Percentiles rank a stretch among this genome's conserved stretches.
Conservation (phyloP, 2,113 vertebrate genomes). For the Coptodon rendalli region DNA sequence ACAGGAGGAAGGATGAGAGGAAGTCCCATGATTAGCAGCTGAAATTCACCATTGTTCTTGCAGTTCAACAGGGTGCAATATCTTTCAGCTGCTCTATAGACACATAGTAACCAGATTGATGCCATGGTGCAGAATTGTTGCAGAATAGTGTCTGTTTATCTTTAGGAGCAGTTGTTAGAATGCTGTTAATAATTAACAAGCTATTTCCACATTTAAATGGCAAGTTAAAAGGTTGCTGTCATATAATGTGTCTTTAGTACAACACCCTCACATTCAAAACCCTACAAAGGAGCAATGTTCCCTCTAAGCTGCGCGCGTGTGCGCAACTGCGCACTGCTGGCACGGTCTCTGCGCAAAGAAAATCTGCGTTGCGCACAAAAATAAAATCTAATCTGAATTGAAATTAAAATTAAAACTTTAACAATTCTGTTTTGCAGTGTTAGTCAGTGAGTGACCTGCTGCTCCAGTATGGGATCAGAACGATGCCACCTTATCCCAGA, state of each 20-base stretch:
- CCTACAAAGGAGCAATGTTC: too few relatives aligned
- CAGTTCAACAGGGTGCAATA: not conserved
- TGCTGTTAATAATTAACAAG: not conserved
- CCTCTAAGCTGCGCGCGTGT: too few relatives aligned
- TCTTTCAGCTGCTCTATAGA: slow-evolving; percentile 1
- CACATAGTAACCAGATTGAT: slow-evolving; percentile 1
- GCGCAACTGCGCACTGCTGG: too few relatives aligned
- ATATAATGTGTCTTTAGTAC: not conserved
- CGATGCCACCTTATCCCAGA: fast-evolving
- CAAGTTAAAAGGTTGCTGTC: not conserved
- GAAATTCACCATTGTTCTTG: not conserved
- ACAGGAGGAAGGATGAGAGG: not conserved
- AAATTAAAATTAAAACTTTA: fast-evolving
- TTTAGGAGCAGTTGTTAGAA: not conserved
- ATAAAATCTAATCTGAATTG: too few relatives aligned
- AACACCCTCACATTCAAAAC: not conserved
- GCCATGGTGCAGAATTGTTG: not conserved
- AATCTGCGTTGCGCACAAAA: too few relatives aligned
- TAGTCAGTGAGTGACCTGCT: fast-evolving
- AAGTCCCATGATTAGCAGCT: not conserved
- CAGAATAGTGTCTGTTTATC: not conserved
- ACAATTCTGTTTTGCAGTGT: fast-evolving
- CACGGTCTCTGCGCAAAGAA: too few relatives aligned
- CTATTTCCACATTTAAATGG: not conserved
- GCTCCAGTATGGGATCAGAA: fast-evolving